Conservation (phyloP, 1,140 invertebrate species). For the Dendrolimus kikuchii region DNA sequence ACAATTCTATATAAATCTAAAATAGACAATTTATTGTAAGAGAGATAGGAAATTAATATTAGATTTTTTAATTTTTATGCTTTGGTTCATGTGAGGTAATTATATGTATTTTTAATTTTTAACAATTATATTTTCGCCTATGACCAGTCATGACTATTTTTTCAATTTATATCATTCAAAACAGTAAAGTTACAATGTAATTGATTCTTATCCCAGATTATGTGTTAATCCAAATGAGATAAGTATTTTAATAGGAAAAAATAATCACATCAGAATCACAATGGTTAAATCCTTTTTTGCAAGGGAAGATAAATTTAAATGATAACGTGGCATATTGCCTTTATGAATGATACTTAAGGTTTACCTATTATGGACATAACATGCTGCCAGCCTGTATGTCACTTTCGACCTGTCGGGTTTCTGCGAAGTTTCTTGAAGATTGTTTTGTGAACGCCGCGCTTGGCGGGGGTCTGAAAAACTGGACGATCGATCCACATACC, state of each 20-base stretch:
- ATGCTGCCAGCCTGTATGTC: conserved; percentile 63
- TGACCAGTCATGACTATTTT: conserved; percentile 28
- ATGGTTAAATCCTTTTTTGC: conserved; percentile 15
- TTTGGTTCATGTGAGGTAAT: too few species aligned
- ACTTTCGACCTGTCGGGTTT: conserved; percentile 58
- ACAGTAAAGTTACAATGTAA: neutral
- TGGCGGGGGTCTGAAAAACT: conserved; percentile 69
- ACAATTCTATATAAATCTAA: neutral
- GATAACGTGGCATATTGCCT: conserved; percentile 47
- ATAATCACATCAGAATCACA: conserved; percentile 35
- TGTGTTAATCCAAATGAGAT: neutral
- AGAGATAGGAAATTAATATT: too few species aligned
- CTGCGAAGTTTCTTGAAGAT: conserved; percentile 52
- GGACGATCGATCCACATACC: conserved; percentile 67
- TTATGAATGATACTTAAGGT: conserved; percentile 71
- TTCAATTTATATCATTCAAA: conserved; percentile 9
- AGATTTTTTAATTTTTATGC: too few species aligned
- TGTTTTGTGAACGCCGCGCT: conserved; percentile 59
- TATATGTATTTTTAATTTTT: too few species aligned
- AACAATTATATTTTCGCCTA: neutral
- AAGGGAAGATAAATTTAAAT: conserved; percentile 28
- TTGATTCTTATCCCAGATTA: neutral
- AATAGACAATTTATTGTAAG: too few species aligned
- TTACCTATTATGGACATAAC: conserved; percentile 64
- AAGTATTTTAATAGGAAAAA: conserved; percentile 24